Conservation (phyloP, 2,113 vertebrate species). For the Phylloscopus trochilus region DNA sequence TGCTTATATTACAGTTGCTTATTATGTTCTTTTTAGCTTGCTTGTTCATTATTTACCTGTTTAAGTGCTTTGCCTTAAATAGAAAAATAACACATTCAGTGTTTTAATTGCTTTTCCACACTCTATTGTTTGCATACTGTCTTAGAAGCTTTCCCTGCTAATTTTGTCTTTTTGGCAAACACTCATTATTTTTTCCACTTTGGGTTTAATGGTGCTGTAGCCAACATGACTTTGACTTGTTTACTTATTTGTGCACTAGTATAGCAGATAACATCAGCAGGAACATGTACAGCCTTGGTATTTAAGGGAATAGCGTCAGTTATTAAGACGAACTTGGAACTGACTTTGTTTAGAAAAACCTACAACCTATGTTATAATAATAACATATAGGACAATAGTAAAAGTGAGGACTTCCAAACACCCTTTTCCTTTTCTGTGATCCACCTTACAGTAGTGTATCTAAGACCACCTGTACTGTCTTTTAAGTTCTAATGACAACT, state of each 20-base stretch:
- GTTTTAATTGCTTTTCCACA: constrained; percentile 72
- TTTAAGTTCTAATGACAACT: background rate
- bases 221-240: constrained; percentile 58
- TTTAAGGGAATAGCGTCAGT: constrained; percentile 40
- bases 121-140: constrained; percentile 62
- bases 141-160: constrained; percentile 57
- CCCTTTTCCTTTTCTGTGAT: background rate
- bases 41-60: constrained; percentile 44
- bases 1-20: background rate
- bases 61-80: constrained; percentile 49
- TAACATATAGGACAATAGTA: background rate
- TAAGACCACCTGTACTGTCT: background rate
- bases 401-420: background rate
- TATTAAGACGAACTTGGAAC: background rate
- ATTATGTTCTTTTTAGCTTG: background rate
- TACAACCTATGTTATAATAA: background rate
- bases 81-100: constrained; percentile 56
- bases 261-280: constrained; percentile 61
- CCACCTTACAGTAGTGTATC: background rate
- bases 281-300: constrained; percentile 42
- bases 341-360: background rate
- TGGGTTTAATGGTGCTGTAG: constrained; percentile 34
- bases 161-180: constrained; percentile 68
- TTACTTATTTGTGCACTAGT: constrained; percentile 66
- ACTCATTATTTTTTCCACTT: constrained; percentile 65